These are phyloP conservation scores for Anhinga rufa DNA, from an alignment of 2,113 vertebrate genomes.

Conservation along the genomic window DNA sequence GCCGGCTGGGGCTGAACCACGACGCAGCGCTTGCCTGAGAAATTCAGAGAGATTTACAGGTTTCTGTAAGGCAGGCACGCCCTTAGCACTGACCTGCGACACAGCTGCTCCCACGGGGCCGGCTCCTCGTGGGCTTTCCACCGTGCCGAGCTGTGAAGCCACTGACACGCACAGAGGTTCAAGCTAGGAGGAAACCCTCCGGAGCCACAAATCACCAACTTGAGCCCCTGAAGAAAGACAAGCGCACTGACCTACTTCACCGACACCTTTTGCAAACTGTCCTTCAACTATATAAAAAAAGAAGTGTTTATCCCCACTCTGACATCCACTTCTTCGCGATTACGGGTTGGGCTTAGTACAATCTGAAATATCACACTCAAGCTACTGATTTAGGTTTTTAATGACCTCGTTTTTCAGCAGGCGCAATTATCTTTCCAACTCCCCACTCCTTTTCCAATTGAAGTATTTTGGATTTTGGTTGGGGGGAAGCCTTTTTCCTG, in stretches of 20 bases:
- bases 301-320: not conserved
- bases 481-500: not conserved
- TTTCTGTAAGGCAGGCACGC: not conserved
- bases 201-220: not conserved
- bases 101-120: not conserved
- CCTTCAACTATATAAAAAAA: fast-evolving
- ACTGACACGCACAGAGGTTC: fast-evolving
- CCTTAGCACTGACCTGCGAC: not conserved
- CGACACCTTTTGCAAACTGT: not conserved
- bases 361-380: not conserved
- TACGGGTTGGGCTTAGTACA: not conserved
- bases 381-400: not conserved
- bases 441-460: not conserved
- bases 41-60: not conserved
- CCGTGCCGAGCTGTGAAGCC: fast-evolving
- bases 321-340: not conserved
- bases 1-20: too few species aligned
- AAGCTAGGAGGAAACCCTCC: not conserved
- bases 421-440: not conserved
- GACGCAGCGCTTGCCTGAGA: not conserved
- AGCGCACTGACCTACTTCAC: not conserved
- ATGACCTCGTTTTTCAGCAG: not conserved
- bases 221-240: not conserved
- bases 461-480: not conserved
- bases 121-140: not conserved